phyloP scores from a whole-genome alignment of 2,113 vertebrate genomes.

The Petaurus breviceps region DNA sequence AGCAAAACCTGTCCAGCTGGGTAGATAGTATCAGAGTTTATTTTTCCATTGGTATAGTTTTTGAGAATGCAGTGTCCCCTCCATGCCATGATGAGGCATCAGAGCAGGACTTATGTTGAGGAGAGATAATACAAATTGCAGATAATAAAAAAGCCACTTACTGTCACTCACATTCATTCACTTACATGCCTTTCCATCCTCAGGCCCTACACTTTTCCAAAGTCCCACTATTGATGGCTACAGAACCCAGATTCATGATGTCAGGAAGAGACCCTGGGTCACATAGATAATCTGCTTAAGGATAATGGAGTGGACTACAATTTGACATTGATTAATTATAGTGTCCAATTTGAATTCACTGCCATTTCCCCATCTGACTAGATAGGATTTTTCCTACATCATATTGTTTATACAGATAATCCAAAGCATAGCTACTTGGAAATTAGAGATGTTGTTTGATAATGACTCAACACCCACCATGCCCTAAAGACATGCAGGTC shows the following conservation, averaged over 20 bases:
- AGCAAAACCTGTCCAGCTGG: neutral
- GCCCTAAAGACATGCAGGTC: neutral
- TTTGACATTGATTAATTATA: conserved; percentile 81
- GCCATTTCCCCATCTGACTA: conserved; percentile 79
- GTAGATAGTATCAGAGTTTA: neutral
- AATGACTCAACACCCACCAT: conserved; percentile 57
- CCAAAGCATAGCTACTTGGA: conserved; percentile 72
- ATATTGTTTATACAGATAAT: conserved; percentile 78
- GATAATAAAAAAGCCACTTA: conserved; percentile 67
- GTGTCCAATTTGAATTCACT: conserved; percentile 79
- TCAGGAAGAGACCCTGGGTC: conserved; percentile 76
- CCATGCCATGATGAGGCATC: neutral
- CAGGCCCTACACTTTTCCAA: neutral
- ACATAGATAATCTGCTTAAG: conserved; percentile 80
- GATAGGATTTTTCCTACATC: conserved; percentile 71
- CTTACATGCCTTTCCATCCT: neutral
- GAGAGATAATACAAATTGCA: conserved; percentile 69
- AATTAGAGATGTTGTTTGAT: conserved; percentile 73
- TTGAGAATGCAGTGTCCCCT: neutral
- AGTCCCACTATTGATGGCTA: conserved; percentile 48
- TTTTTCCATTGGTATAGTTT: neutral
- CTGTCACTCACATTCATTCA: conserved; percentile 33
- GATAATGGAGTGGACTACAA: conserved; percentile 80
- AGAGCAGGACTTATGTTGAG: neutral
- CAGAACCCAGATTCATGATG: conserved; percentile 21